Evolutionary conservation across 2,113 vertebrate genomes (phyloP), one percentile per base, ranked within the genome.

Genomic region (Labeo catla): DNA sequence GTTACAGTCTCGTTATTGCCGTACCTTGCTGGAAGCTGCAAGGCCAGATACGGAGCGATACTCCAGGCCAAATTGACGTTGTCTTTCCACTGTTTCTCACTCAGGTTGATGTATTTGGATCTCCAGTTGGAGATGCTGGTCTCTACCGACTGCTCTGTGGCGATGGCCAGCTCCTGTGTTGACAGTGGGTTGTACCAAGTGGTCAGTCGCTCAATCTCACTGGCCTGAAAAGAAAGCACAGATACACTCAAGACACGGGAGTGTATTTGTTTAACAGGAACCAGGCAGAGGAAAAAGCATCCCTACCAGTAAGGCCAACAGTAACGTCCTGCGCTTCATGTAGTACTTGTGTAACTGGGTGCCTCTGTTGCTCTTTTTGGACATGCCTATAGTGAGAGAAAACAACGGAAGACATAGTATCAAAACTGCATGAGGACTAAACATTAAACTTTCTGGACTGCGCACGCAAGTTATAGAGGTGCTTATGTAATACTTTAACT

Each of bases 151-250:
- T 98, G 98, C 93, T 99, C 98, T 0, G 92, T 94, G 83, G 93
- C 72, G 88, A 99, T 89, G 88, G 96, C 95, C 83, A 99, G 92
- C 88, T 99, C 98, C 61, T 98, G 98, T n/a, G 97, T 95, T 2
- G 97, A 98, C n/a, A 99, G 95, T 0, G 98, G 97, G 93, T 99
- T 99, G 94, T 99, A 99, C 98, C 98, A 99, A 0, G 97, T 99
- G 76, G 96, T 97, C 91, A 99, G 93, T 0, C 97, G 96, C 77
- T 99, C 98, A 0, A 99, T 98, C 93, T 99, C 98, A 0, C 97
- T 99, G 87, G 98, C 98, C 98, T 99, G 89, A 23, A 47, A n/a
- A 10, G 47, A 43, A 23, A 61, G 13, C 3, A 7, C 28, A 73
- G 15, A 68, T 21, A 39, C 2, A 6, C 8, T 50, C 47, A 74